These are phyloP conservation scores for Zygaena filipendulae DNA, from an alignment of 2,888 invertebrate genomes.

Conservation along the genomic window DNA sequence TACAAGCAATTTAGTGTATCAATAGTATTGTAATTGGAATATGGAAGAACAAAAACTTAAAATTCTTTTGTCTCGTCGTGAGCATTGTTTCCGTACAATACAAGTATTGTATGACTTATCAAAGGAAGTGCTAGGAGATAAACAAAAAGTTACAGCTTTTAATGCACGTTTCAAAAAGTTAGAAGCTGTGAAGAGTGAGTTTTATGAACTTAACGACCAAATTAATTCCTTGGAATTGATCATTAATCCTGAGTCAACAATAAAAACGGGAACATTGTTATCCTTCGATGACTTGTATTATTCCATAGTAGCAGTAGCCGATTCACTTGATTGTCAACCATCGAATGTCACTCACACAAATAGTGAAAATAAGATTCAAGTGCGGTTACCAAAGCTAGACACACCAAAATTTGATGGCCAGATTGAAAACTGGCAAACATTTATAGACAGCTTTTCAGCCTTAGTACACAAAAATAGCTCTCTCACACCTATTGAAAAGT, in stretches of 20 bases:
- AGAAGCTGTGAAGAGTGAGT: not conserved
- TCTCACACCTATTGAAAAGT: constrained; percentile 3
- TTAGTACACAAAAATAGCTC: constrained; percentile 2
- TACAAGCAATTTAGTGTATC: no score
- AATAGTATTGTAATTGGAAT: no score
- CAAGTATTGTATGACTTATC: constrained; percentile 3
- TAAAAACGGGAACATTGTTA: no score
- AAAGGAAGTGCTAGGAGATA: not conserved
- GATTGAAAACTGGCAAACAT: constrained; percentile 6
- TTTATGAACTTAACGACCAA: no score
- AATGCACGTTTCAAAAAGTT: not conserved
- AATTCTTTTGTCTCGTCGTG: no score
- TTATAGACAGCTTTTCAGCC: constrained; percentile 2
- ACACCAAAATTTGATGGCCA: constrained; percentile 2
- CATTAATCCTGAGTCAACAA: not conserved
- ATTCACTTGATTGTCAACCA: no score
- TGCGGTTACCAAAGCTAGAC: constrained; percentile 1
- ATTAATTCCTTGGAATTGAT: constrained; percentile 1
- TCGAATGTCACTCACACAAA: not conserved
- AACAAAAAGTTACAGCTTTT: not conserved
- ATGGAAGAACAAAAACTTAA: no score
- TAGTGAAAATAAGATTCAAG: not conserved
- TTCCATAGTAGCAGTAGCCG: no score
- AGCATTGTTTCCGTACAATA: no score
- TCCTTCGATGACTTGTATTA: no score